phyloP scores from a whole-genome alignment of 2,113 vertebrate genomes.

The rabbit (Oryctolagus cuniculus) region DNA sequence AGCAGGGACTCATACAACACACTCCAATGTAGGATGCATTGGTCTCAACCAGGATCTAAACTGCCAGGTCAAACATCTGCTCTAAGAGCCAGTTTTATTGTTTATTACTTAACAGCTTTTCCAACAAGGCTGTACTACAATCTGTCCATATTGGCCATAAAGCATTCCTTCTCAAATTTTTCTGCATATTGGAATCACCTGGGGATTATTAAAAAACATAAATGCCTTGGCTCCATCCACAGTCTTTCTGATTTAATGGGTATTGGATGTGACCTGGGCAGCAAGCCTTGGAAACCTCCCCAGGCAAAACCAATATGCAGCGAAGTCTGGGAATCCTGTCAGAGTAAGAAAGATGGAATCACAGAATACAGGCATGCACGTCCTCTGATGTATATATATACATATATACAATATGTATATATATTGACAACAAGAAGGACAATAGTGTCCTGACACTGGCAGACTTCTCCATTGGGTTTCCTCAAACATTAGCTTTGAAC shows the following conservation, averaged over 20 bases:
- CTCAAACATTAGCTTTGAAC: not conserved
- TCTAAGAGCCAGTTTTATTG: not conserved
- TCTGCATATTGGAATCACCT: not conserved
- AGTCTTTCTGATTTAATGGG: not conserved
- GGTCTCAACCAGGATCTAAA: no score
- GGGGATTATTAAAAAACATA: not conserved
- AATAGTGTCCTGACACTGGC: not conserved
- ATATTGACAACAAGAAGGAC: not conserved
- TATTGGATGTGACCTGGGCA: not conserved
- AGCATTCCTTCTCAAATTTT: not conserved
- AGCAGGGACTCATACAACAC: no score
- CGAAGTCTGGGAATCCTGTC: not conserved
- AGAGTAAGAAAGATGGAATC: not conserved
- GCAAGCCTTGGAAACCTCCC: not conserved
- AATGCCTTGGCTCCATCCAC: not conserved
- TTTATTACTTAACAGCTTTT: not conserved
- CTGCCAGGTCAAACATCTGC: no score
- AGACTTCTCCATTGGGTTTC: not conserved
- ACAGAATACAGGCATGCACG: not conserved
- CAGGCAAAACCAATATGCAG: not conserved
- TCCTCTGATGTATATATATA: not conserved
- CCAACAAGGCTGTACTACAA: not conserved
- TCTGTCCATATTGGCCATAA: not conserved
- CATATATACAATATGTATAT: not conserved
- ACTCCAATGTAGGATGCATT: no score